phyloP scores from a whole-genome alignment of 2,888 invertebrate species.

The Neria commutata region DNA sequence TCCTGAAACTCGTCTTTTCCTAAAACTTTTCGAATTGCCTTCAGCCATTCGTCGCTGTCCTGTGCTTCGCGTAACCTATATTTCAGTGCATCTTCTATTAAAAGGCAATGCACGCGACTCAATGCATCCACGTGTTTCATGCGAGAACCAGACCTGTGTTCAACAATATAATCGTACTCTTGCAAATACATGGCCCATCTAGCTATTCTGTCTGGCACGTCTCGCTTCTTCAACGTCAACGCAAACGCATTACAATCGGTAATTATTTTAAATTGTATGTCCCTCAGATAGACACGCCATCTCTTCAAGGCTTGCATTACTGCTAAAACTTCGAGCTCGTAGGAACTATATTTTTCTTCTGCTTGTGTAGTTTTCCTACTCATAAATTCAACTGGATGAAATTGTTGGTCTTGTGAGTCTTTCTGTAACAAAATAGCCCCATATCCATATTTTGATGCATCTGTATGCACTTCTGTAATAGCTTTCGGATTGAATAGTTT shows the following conservation, averaged over 20 bases:
- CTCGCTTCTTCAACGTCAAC: conserved; percentile 27
- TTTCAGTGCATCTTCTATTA: neutral
- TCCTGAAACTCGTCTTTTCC: neutral
- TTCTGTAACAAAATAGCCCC: conserved; percentile 32
- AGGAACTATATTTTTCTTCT: conserved; percentile 32
- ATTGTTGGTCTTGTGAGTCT: conserved; percentile 20
- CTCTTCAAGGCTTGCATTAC: conserved; percentile 38
- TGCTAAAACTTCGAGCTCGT: conserved; percentile 42
- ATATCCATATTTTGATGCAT: conserved; percentile 31
- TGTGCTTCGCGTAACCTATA: neutral
- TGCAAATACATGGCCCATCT: conserved; percentile 17
- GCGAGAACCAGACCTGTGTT: conserved; percentile 6
- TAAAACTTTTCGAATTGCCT: neutral
- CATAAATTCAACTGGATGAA: conserved; percentile 28
- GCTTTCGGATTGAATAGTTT: conserved; percentile 29
- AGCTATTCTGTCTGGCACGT: conserved; percentile 27
- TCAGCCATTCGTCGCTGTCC: neutral
- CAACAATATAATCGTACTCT: neutral
- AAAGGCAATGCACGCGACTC: conserved; percentile 12
- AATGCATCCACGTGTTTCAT: conserved; percentile 31
- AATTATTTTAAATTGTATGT: conserved; percentile 25
- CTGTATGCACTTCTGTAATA: conserved; percentile 32
- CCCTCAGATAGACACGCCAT: conserved; percentile 31
- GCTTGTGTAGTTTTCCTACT: conserved; percentile 24
- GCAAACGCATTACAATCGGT: conserved; percentile 35